Conservation (phyloP, 2,888 invertebrate genomes). For the Trachelus troglodyta region DNA sequence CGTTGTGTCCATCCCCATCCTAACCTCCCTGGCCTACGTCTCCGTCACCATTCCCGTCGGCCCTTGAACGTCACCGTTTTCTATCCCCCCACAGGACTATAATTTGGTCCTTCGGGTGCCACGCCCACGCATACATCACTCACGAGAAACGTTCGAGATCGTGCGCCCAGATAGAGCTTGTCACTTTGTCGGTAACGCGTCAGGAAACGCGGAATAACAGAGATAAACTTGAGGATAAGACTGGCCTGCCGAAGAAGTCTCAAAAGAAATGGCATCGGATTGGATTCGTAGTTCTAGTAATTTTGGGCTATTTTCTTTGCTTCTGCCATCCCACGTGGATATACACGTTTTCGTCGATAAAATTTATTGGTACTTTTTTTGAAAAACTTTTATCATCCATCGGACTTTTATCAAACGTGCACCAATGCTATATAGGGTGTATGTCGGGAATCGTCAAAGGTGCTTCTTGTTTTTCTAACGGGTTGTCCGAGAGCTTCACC, state of each 20-base stretch:
- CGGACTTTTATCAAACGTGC: neutral
- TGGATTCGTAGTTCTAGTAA: neutral
- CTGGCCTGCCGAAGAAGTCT: neutral
- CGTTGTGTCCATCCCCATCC: constrained; percentile 1
- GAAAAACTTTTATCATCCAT: too few species aligned
- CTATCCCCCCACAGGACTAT: constrained; percentile 31
- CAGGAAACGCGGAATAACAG: constrained; percentile 36
- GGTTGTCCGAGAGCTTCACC: neutral
- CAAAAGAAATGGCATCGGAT: constrained; percentile 1
- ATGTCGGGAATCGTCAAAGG: neutral
- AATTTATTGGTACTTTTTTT: neutral
- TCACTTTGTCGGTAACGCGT: constrained; percentile 49
- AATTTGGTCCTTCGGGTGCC: constrained; percentile 46
- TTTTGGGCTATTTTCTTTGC: neutral
- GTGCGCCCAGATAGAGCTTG: constrained; percentile 38
- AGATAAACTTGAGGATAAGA: constrained; percentile 39
- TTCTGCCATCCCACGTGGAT: neutral
- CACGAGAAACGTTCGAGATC: constrained; percentile 27
- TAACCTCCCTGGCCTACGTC: constrained; percentile 5
- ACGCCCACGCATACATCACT: constrained; percentile 53
- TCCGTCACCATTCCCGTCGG: constrained; percentile 8
- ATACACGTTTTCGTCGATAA: neutral
- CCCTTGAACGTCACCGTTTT: neutral
- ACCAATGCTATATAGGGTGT: neutral
- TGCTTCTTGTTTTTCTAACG: neutral